Evolutionary conservation across 2,888 invertebrate genomes (phyloP), one percentile per base, ranked within the genome.

Genomic region (Spilarctia lutea): DNA sequence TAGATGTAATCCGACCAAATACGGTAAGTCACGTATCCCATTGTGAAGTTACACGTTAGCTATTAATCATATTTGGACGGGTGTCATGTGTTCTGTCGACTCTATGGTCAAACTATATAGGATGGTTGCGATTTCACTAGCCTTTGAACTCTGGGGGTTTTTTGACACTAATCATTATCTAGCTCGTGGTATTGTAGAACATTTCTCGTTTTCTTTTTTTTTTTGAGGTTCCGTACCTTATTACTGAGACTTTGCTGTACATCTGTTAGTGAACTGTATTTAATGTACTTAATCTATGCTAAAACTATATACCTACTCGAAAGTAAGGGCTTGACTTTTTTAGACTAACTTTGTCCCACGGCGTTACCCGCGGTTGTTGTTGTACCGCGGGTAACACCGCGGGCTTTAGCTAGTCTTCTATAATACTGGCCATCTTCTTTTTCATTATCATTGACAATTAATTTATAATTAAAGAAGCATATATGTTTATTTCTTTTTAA

Each of bases 11-110:
- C 73, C 78, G 33, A 67, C 88, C 88, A 86, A 87, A 88, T 87
- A 88, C 33, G 88, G 89, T 75, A 68, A 73, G 85, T 87, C 88
- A 87, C 88, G 88, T 83, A 75, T 79, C 70, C 66, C 69, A 77
- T 81, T 79, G 79, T 79, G 65, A 75, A 78, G 76, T 79, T 76
- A 75, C 78, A 77, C 65, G 68, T 72, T 68, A 77, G 76, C 75
- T 83, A 88, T 88, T 83, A 83, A 89, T 88, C 84, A 87, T 81
- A 81, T 83, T 79, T 83, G 84, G 87, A 81, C 82, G 88, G 74
- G 74, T 85, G 85, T 89, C 86, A 65, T 75, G 65, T 66, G 56
- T 48, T 72, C 65, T 73, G 13, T 56, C 42, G 67, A 27, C 48
- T 69, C 73, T 69, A 42, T 65, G 65, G 65, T 73, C 73, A 13